Evolutionary conservation across 2,888 invertebrate genomes (phyloP).

Genomic region (Serripes groenlandicus): DNA sequence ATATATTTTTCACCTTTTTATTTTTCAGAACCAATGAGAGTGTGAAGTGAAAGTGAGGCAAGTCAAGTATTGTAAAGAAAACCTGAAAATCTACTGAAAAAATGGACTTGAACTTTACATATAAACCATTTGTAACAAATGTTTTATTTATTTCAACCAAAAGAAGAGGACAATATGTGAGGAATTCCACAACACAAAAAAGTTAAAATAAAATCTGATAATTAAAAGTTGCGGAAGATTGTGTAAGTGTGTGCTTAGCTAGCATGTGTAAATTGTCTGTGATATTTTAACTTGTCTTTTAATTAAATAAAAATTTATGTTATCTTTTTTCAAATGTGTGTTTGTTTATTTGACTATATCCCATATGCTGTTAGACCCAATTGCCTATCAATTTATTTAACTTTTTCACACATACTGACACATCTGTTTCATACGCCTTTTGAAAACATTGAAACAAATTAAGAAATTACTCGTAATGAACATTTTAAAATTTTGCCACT

Average conservation of each 20-base stretch:
- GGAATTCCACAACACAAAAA: too few species aligned
- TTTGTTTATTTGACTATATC: not conserved
- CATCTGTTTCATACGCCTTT: not conserved
- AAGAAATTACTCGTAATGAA: not conserved
- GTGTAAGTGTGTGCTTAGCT: not conserved
- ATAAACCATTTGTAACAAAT: too few species aligned
- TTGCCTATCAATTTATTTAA: too few species aligned
- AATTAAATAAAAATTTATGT: slow-evolving; percentile 1
- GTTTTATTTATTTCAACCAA: too few species aligned
- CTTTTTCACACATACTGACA: too few species aligned
- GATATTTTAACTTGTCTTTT: slow-evolving; percentile 2
- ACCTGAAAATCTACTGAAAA: too few species aligned
- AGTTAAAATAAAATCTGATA: too few species aligned
- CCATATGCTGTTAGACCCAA: too few species aligned
- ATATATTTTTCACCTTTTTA: not conserved
- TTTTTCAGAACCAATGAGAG: slow-evolving; percentile 10
- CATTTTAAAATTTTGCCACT: not conserved
- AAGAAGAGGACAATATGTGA: too few species aligned
- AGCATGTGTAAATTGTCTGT: slow-evolving; percentile 5
- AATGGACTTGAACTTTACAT: too few species aligned
- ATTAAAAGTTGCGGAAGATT: too few species aligned
- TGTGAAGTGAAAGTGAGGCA: not conserved
- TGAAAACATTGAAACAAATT: not conserved
- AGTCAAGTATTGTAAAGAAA: not conserved
- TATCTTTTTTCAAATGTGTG: not conserved